Conservation (phyloP, 2,797 vertebrate genomes). For the Macropus fuliginosus region DNA sequence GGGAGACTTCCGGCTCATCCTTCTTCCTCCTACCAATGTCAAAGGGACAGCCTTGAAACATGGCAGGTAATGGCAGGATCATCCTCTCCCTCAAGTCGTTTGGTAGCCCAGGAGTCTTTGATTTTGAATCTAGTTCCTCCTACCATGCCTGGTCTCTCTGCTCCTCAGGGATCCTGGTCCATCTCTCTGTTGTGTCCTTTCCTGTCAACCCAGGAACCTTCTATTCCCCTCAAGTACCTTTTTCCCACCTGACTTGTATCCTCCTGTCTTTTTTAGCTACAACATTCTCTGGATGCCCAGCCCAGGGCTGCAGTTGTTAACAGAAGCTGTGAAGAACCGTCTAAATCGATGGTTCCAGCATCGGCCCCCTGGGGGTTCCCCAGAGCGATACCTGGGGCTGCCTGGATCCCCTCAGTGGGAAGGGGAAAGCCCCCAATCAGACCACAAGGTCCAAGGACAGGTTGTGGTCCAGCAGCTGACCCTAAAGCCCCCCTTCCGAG, state of each 20-base stretch:
- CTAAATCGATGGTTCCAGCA: constrained; percentile 90
- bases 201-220: background rate
- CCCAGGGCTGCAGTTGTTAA: constrained; percentile 92
- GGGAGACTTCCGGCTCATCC: constrained; percentile 92
- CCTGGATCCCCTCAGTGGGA: constrained; percentile 81
- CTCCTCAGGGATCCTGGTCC: background rate
- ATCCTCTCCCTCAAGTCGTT: background rate
- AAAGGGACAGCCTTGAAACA: constrained; percentile 85
- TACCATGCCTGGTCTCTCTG: background rate
- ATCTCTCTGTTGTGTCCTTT: background rate
- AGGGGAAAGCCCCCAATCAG: constrained; percentile 51
- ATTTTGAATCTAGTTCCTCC: background rate
- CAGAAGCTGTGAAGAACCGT: constrained; percentile 91
- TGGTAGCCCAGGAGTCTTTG: no score
- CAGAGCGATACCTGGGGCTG: constrained; percentile 90
- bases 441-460: constrained; percentile 78
- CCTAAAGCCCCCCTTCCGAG: constrained; percentile 88
- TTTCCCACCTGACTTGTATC: background rate
- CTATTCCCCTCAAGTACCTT: background rate
- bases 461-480: constrained; percentile 95
- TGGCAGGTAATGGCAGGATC: constrained; percentile 87
- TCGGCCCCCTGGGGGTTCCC: constrained; percentile 85
- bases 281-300: constrained; percentile 90
- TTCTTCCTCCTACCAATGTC: constrained; percentile 88
- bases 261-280: constrained; percentile 85